A percentile compares a stretch with the other conserved stretches of the same genome.
Evolutionary conservation across 1,140 invertebrate species (phyloP).

Genomic region (Drosophila pallidifrons): DNA sequence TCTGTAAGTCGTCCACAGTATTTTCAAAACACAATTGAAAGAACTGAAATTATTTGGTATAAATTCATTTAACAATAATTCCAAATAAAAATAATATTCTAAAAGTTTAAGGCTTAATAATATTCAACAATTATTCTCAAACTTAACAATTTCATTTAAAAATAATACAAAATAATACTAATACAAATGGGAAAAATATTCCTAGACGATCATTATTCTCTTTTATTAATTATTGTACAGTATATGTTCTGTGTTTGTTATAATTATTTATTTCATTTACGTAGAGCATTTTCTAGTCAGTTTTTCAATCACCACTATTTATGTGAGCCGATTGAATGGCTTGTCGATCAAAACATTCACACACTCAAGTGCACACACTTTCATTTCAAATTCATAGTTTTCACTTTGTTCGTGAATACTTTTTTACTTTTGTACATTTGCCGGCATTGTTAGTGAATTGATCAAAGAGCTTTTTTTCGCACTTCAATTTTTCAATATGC

Average conservation of each 20-base stretch:
- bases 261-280: too few species aligned
- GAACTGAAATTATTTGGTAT: slow-evolving; percentile 7
- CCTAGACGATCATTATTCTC: too few species aligned
- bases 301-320: background rate
- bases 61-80: slow-evolving; percentile 18
- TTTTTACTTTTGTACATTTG: slow-evolving; percentile 14
- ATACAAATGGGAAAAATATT: too few species aligned
- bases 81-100: too few species aligned
- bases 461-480: slow-evolving; percentile 37
- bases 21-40: slow-evolving; percentile 46
- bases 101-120: too few species aligned
- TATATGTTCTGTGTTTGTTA: too few species aligned
- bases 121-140: too few species aligned
- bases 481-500: slow-evolving; percentile 38
- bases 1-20: slow-evolving; percentile 34
- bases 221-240: too few species aligned
- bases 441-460: slow-evolving; percentile 35
- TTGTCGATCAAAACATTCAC: slow-evolving; percentile 31
- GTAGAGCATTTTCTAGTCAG: background rate
- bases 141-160: too few species aligned
- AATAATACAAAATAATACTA: too few species aligned
- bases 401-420: background rate
- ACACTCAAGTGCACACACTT: slow-evolving; percentile 23
- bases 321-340: slow-evolving; percentile 17
- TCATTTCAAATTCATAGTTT: slow-evolving; percentile 30